These are phyloP conservation scores for Dromiciops gliroides DNA, from an alignment of 2,113 vertebrate species.

Conservation along the genomic window DNA sequence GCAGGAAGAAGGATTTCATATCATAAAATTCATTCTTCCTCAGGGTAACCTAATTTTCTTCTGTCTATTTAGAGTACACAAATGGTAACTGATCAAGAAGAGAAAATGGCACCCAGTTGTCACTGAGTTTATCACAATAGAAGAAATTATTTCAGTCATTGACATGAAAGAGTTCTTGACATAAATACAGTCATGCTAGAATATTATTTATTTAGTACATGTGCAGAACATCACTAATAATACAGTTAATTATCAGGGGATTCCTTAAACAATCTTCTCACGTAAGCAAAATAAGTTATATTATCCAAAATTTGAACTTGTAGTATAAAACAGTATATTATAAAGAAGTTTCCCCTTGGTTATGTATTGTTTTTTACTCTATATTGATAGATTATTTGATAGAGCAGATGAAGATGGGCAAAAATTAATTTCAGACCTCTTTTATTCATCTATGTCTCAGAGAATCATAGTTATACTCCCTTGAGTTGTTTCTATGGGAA, in stretches of 20 bases:
- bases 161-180: neutral
- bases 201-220: conserved; percentile 11
- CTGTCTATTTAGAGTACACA: conserved; percentile 63
- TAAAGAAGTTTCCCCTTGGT: neutral
- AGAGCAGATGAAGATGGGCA: neutral
- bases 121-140: conserved; percentile 61
- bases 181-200: conserved; percentile 14
- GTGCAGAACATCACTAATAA: neutral
- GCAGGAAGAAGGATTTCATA: conserved; percentile 54
- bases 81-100: conserved; percentile 49
- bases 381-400: conserved; percentile 6
- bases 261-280: neutral
- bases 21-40: conserved; percentile 63
- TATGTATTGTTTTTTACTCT: neutral
- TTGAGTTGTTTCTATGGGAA: neutral
- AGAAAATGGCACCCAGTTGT: conserved; percentile 7
- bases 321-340: conserved; percentile 12
- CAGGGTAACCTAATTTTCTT: conserved; percentile 68
- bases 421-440: neutral
- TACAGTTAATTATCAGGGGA: neutral
- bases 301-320: neutral
- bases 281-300: conserved; percentile 14
- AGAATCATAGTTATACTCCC: neutral
- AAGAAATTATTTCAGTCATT: conserved; percentile 25
- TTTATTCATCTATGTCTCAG: neutral